These are phyloP conservation scores for Umimayanthus chanpuru DNA, from an alignment of 92 coral and sea anemone genomes.

Conservation along the genomic window DNA sequence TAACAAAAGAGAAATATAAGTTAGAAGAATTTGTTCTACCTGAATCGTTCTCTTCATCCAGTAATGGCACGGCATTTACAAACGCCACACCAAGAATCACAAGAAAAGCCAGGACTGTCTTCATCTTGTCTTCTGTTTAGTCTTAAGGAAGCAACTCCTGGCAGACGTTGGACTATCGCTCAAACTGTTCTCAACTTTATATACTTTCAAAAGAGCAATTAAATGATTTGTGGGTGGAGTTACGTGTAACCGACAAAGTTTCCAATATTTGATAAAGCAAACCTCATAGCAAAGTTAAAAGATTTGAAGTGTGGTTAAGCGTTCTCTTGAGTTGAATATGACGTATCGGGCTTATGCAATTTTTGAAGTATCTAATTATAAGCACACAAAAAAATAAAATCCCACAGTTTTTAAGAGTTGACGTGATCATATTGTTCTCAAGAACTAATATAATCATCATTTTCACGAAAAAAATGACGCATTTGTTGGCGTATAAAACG, in stretches of 20 bases:
- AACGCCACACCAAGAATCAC: conserved; percentile 9
- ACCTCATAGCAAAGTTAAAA: background rate
- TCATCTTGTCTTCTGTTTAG: background rate
- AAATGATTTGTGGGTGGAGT: conserved; percentile 7
- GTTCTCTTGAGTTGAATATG: conserved; percentile 13
- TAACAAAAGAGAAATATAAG: background rate
- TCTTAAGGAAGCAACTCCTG: too few relatives aligned
- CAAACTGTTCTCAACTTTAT: background rate
- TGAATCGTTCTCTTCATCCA: background rate
- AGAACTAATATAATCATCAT: too few relatives aligned
- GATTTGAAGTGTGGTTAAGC: background rate
- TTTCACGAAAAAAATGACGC: too few relatives aligned
- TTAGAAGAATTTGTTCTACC: background rate
- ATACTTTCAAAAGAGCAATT: background rate
- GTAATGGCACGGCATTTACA: conserved; percentile 2
- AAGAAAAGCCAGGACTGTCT: conserved; percentile 13
- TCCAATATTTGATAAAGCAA: background rate
- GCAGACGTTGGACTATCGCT: background rate
- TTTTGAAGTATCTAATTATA: background rate
- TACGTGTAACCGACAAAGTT: background rate
- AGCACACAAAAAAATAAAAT: background rate
- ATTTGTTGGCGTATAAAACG: too few relatives aligned
- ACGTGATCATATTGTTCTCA: too few relatives aligned
- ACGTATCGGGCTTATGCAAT: conserved; percentile 13
- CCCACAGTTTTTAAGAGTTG: background rate